These are phyloP conservation scores for Aix galericulata DNA, from an alignment of 2,113 vertebrate species.

Conservation along the genomic window DNA sequence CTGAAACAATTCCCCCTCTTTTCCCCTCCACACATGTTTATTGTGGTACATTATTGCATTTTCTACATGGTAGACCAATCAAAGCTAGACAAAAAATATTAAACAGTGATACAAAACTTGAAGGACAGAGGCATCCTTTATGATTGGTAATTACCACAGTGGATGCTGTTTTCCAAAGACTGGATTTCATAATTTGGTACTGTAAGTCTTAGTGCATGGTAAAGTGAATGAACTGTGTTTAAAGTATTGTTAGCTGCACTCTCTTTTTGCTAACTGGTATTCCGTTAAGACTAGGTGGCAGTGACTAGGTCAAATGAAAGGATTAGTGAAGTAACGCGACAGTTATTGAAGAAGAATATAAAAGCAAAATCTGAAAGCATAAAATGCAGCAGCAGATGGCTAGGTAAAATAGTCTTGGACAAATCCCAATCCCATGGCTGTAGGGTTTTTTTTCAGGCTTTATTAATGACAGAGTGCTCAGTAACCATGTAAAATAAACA, in stretches of 20 bases:
- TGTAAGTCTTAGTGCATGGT: background rate
- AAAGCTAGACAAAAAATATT: background rate
- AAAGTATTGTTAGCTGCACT: background rate
- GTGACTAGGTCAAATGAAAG: background rate
- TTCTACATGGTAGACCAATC: background rate
- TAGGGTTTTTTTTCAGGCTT: background rate
- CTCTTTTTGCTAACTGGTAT: background rate
- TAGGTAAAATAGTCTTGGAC: background rate
- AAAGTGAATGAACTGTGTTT: background rate
- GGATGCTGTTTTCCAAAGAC: background rate
- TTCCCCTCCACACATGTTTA: background rate
- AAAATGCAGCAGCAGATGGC: background rate
- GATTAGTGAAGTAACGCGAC: background rate
- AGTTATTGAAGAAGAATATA: background rate
- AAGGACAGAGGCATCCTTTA: background rate
- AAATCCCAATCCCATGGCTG: fast-evolving
- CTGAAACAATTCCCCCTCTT: background rate
- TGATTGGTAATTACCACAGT: slow-evolving; percentile 4
- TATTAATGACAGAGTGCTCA: background rate
- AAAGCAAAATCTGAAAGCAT: background rate
- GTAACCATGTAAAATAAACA: background rate
- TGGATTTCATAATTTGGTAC: background rate
- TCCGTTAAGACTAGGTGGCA: background rate
- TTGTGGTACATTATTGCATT: background rate
- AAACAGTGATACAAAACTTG: background rate